Percentiles rank a stretch among this genome's conserved stretches.
Evolutionary conservation across 1,140 invertebrate genomes (phyloP).

Genomic region (Theocolax elegans): DNA sequence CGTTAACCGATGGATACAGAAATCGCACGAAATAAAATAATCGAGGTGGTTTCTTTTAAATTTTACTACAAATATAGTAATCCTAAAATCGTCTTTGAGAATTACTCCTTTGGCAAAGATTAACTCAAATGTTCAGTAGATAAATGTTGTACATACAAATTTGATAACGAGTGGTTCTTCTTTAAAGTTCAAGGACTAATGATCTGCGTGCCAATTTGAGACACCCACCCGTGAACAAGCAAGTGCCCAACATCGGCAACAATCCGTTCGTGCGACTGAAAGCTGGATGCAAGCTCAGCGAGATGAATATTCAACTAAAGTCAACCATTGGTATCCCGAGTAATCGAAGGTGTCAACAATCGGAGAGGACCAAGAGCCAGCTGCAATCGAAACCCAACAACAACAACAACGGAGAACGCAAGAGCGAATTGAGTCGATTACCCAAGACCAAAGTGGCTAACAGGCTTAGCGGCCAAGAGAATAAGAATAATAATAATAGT

Average conservation of each 20-base stretch:
- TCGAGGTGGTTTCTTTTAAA: no score
- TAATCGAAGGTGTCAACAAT: not conserved
- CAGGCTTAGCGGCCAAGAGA: not conserved
- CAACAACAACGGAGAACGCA: not conserved
- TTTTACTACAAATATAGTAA: no score
- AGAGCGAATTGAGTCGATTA: slow-evolving; percentile 5
- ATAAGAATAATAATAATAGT: slow-evolving; percentile 16
- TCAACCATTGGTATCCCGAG: slow-evolving; percentile 9
- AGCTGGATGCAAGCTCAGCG: slow-evolving; percentile 22
- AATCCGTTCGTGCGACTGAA: slow-evolving; percentile 53
- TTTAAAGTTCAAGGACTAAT: slow-evolving; percentile 64
- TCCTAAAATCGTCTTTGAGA: no score
- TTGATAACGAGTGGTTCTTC: not conserved
- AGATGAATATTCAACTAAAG: slow-evolving; percentile 31
- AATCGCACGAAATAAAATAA: no score
- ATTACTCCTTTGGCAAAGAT: no score
- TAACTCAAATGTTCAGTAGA: no score
- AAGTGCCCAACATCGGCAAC: slow-evolving; percentile 33
- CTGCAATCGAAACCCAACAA: slow-evolving; percentile 25
- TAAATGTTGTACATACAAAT: no score
- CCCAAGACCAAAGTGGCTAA: slow-evolving; percentile 14
- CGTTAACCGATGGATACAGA: no score
- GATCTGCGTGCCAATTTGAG: slow-evolving; percentile 53
- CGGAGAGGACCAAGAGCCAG: slow-evolving; percentile 28
- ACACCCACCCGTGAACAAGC: slow-evolving; percentile 26